A percentile compares a stretch with the other conserved stretches of the same genome.
These are phyloP conservation scores for Pachycephala philippinensis DNA, from an alignment of 2,113 vertebrate genomes.

Conservation along the genomic window DNA sequence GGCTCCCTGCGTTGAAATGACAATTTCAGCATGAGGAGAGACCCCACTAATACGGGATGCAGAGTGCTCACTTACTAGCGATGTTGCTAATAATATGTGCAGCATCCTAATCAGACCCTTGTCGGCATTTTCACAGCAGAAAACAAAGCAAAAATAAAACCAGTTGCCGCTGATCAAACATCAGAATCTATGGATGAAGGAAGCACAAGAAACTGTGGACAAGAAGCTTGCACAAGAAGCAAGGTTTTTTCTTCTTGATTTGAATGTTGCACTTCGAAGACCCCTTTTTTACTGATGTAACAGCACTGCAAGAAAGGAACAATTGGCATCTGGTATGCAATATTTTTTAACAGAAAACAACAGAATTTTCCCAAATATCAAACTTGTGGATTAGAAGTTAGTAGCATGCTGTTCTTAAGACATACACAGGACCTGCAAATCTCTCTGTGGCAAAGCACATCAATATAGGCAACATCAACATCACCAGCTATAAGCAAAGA, in stretches of 20 bases:
- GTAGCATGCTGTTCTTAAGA: neutral
- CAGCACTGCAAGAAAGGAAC: neutral
- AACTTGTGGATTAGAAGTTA: conserved; percentile 18
- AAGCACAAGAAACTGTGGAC: neutral
- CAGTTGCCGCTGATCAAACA: neutral
- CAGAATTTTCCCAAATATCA: conserved; percentile 39
- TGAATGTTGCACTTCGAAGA: neutral
- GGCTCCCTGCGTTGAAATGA: conserved; percentile 4
- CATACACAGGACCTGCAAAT: neutral
- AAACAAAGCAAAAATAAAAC: conserved; percentile 48
- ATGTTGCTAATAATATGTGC: conserved; percentile 37
- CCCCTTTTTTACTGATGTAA: conserved; percentile 11
- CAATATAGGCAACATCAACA: neutral
- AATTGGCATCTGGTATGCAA: conserved; percentile 3
- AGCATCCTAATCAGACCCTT: conserved; percentile 57
- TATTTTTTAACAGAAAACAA: conserved; percentile 49
- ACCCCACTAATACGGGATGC: conserved; percentile 42
- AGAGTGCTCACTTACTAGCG: conserved; percentile 43
- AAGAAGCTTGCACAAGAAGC: neutral
- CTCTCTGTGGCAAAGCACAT: neutral
- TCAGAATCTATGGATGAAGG: neutral
- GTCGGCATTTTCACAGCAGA: conserved; percentile 32
- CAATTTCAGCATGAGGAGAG: conserved; percentile 36
- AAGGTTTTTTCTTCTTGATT: neutral
- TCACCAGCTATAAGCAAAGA: neutral